Conservation (phyloP, 2,888 invertebrate genomes). For the Drosophila gaucha region DNA sequence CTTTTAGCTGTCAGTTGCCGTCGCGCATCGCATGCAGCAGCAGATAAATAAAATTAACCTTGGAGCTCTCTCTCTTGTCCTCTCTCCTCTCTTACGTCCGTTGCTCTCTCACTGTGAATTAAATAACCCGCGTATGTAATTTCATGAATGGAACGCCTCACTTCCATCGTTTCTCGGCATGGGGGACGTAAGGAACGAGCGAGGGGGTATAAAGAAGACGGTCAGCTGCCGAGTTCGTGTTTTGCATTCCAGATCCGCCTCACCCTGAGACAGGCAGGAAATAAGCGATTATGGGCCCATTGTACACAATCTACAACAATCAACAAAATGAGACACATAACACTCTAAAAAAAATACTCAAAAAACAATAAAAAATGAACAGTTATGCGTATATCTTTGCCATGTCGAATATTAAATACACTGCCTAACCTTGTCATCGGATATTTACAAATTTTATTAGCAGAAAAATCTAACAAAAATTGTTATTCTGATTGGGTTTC, state of each 20-base stretch:
- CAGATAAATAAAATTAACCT: constrained; percentile 73
- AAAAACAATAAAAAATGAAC: constrained; percentile 5
- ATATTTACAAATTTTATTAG: not conserved
- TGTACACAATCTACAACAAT: constrained; percentile 46
- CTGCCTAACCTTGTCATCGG: not conserved
- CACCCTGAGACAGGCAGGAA: constrained; percentile 52
- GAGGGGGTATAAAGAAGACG: not conserved
- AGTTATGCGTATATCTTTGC: not conserved
- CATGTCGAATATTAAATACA: not conserved
- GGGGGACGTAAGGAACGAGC: too few relatives aligned
- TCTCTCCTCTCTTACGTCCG: constrained; percentile 2
- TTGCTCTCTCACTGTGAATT: constrained; percentile 25
- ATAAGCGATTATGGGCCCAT: constrained; percentile 59
- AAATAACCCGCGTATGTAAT: constrained; percentile 46
- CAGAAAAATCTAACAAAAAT: not conserved
- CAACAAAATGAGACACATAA: constrained; percentile 26
- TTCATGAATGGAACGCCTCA: constrained; percentile 58
- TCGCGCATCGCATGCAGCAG: constrained; percentile 47
- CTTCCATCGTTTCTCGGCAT: constrained; percentile 15
- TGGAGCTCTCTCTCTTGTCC: constrained; percentile 37
- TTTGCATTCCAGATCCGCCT: constrained; percentile 53
- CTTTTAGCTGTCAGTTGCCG: constrained; percentile 25
- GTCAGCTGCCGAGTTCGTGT: constrained; percentile 54
- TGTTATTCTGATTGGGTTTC: not conserved
- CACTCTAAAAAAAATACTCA: constrained; percentile 15